These are phyloP conservation scores for Telmatherina bonti DNA, from an alignment of 2,797 vertebrate species.

Conservation along the genomic window DNA sequence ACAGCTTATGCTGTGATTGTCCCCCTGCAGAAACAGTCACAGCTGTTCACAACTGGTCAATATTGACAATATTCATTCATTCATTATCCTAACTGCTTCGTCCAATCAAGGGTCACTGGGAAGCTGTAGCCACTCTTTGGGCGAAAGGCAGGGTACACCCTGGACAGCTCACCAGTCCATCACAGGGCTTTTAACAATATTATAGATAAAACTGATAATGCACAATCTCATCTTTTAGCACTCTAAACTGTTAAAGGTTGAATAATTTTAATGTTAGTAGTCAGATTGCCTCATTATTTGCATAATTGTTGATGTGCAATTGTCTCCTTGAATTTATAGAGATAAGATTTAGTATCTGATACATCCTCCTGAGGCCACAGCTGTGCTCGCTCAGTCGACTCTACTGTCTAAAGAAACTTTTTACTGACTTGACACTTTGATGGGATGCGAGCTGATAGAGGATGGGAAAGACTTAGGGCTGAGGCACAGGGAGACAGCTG, in stretches of 20 bases:
- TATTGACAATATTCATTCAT: neutral
- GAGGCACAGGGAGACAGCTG: constrained; percentile 62
- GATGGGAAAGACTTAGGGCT: constrained; percentile 57
- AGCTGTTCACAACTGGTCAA: neutral
- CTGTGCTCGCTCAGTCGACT: constrained; percentile 52
- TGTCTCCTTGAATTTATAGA: constrained; percentile 21
- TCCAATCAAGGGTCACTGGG: too few relatives aligned
- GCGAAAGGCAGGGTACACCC: too few relatives aligned
- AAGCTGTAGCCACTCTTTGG: too few relatives aligned
- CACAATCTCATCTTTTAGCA: neutral
- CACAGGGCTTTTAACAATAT: too few relatives aligned
- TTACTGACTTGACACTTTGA: constrained; percentile 77
- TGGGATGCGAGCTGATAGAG: constrained; percentile 64
- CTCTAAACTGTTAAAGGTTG: neutral
- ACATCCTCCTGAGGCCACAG: constrained; percentile 47
- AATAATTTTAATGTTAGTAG: neutral
- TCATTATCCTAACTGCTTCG: too few relatives aligned
- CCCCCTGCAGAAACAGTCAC: neutral
- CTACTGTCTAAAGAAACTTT: constrained; percentile 67
- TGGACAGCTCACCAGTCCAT: too few relatives aligned
- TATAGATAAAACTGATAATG: neutral
- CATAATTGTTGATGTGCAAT: neutral
- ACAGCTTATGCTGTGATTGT: neutral
- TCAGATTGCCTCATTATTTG: neutral
- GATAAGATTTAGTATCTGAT: constrained; percentile 51